Percentiles rank a stretch among this genome's conserved stretches.
Evolutionary conservation across 2,113 vertebrate genomes (phyloP).

Genomic region (Megaleporinus macrocephalus): DNA sequence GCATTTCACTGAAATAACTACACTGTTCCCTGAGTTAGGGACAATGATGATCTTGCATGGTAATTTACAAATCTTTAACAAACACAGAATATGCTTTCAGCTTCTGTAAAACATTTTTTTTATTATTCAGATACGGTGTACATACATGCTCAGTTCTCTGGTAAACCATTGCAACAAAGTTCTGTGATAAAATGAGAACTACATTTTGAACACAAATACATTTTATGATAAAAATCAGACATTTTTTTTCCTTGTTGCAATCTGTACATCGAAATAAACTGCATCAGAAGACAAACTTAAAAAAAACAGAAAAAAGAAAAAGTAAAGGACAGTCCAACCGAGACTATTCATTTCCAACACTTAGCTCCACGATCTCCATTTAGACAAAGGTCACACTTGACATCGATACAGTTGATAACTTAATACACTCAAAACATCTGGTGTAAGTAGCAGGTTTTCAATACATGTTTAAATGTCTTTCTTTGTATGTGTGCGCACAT

Average conservation of each 20-base stretch:
- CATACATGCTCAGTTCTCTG: constrained; percentile 47
- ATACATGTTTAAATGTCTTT: constrained; percentile 49
- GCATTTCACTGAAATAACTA: too few species aligned
- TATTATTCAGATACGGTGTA: constrained; percentile 38
- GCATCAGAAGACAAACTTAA: constrained; percentile 77
- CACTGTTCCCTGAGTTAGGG: too few species aligned
- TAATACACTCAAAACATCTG: constrained; percentile 72
- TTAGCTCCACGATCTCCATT: constrained; percentile 70
- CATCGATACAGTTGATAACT: constrained; percentile 80
- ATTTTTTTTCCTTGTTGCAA: constrained; percentile 69
- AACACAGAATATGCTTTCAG: background rate
- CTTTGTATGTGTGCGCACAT: constrained; percentile 32
- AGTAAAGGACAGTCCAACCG: constrained; percentile 66
- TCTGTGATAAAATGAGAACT: constrained; percentile 43
- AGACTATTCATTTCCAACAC: constrained; percentile 70
- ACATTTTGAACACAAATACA: constrained; percentile 76
- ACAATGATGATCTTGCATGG: too few species aligned
- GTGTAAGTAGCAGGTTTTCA: constrained; percentile 57
- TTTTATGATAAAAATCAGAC: constrained; percentile 82
- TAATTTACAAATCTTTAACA: background rate
- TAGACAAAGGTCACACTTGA: constrained; percentile 77
- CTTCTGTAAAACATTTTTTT: constrained; percentile 43
- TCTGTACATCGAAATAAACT: constrained; percentile 76
- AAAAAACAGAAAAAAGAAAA: constrained; percentile 71
- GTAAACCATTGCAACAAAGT: constrained; percentile 49